These are phyloP conservation scores for Centrocercus urophasianus DNA, from an alignment of 2,113 vertebrate genomes.

Conservation along the genomic window DNA sequence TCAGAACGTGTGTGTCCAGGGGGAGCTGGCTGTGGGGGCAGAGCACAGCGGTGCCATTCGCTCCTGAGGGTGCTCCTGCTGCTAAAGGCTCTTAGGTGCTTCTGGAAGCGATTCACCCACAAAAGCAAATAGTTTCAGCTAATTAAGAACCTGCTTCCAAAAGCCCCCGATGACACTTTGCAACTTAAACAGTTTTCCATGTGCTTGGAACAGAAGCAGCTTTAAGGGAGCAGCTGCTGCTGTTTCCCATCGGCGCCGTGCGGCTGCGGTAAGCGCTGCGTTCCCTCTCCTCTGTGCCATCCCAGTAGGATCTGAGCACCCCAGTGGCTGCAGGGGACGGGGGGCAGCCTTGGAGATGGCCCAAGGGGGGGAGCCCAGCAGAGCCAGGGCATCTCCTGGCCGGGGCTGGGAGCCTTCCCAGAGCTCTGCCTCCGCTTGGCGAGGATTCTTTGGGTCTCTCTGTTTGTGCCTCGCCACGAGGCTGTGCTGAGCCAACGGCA, in stretches of 20 bases:
- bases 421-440: background rate
- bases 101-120: slow-evolving; percentile 30
- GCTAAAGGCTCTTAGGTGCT: slow-evolving; percentile 47
- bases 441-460: background rate
- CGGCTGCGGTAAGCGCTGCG: background rate
- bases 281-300: background rate
- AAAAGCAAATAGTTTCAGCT: slow-evolving; percentile 59
- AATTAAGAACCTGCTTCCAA: slow-evolving; percentile 61
- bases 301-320: background rate
- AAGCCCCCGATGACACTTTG: slow-evolving; percentile 51
- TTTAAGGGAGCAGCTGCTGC: slow-evolving; percentile 15
- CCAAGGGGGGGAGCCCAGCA: background rate
- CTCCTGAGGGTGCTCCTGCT: background rate
- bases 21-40: no score
- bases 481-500: background rate
- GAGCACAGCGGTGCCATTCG: background rate
- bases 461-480: background rate
- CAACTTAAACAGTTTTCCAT: slow-evolving; percentile 61
- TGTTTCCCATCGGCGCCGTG: background rate
- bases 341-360: background rate
- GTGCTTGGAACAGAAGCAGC: slow-evolving; percentile 22
- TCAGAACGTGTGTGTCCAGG: no score
- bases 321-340: background rate
- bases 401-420: background rate
- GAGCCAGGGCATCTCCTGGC: background rate